phyloP scores from a whole-genome alignment of 2,888 invertebrate genomes.

The Chloroclystis v-ata region DNA sequence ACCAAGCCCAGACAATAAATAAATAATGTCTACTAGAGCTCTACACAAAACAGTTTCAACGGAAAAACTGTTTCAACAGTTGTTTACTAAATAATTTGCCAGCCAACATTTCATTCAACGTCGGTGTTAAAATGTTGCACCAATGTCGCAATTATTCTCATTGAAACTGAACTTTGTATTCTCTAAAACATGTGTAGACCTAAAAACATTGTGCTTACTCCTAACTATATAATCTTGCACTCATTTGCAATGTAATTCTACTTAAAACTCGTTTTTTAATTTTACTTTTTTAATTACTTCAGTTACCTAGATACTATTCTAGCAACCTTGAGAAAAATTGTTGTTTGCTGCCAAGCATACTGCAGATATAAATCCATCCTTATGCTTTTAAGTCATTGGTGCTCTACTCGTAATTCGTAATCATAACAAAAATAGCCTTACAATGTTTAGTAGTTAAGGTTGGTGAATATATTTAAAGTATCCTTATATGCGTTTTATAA shows the following conservation, averaged over 20 bases:
- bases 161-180: not conserved
- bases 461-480: not conserved
- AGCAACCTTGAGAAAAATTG: not conserved
- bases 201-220: conserved; percentile 5
- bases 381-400: too few relatives aligned
- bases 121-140: not conserved
- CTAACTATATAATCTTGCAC: conserved; percentile 7
- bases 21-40: not conserved
- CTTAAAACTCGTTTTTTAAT: too few relatives aligned
- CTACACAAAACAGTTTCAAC: not conserved
- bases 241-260: conserved; percentile 5
- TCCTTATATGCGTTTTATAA: not conserved
- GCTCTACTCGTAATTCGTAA: too few relatives aligned
- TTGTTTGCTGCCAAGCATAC: conserved; percentile 2
- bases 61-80: not conserved
- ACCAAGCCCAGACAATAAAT: too few relatives aligned
- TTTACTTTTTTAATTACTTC: too few relatives aligned
- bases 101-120: conserved; percentile 1
- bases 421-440: too few relatives aligned
- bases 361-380: conserved; percentile 2
- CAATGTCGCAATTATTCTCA: not conserved
- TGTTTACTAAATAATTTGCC: conserved; percentile 2
- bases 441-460: too few relatives aligned
- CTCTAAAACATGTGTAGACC: conserved; percentile 8
- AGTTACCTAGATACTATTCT: not conserved